Evolutionary conservation across 1,140 invertebrate genomes (phyloP).

Genomic region (Zelostemma sp.): DNA sequence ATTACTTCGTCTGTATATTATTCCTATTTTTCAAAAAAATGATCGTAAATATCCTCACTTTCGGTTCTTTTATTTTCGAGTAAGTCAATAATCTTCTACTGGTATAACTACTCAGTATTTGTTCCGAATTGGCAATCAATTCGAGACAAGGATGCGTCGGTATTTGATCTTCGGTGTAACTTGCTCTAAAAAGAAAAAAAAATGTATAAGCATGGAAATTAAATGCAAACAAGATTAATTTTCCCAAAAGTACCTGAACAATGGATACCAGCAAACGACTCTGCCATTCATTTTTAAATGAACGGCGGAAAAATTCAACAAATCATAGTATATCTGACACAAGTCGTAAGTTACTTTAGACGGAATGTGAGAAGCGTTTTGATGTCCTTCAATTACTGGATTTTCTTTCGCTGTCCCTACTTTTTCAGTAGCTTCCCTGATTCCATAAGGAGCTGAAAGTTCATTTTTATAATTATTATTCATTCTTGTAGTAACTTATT

Average conservation of each 20-base stretch:
- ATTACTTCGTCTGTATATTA: too few species aligned
- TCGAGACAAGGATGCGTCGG: conserved; percentile 84
- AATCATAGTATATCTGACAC: conserved; percentile 84
- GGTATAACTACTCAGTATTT: conserved; percentile 82
- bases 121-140: conserved; percentile 88
- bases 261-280: conserved; percentile 93
- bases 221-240: too few species aligned
- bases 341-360: conserved; percentile 90
- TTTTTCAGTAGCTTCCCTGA: conserved; percentile 90
- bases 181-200: conserved; percentile 7
- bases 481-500: conserved; percentile 18
- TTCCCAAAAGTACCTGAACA: conserved; percentile 85
- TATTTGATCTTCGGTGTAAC: conserved; percentile 74
- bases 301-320: conserved; percentile 84
- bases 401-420: conserved; percentile 79
- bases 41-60: conserved; percentile 55
- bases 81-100: conserved; percentile 88
- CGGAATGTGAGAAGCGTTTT: conserved; percentile 80
- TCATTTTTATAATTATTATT: conserved; percentile 22
- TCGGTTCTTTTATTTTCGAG: conserved; percentile 79
- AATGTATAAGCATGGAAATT: too few species aligned
- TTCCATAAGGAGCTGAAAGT: conserved; percentile 92
- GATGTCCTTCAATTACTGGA: conserved; percentile 75
- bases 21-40: too few species aligned
- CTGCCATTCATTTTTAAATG: conserved; percentile 82